Evolutionary conservation across 2,888 invertebrate species (phyloP).

Genomic region (Drosophila merina): DNA sequence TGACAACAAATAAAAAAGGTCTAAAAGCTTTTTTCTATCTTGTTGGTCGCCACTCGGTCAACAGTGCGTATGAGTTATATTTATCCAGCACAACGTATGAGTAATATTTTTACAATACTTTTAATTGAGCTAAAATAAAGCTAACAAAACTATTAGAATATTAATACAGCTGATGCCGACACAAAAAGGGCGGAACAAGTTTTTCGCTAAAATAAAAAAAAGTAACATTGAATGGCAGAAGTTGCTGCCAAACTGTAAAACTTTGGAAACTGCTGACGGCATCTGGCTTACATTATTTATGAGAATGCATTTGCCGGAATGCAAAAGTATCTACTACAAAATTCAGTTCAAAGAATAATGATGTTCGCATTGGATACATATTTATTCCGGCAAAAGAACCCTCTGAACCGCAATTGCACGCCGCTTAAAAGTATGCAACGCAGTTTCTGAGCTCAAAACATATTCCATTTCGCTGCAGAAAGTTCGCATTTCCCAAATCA

Average conservation of each 20-base stretch:
- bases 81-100: neutral
- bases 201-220: neutral
- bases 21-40: neutral
- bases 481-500: neutral
- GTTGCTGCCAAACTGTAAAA: neutral
- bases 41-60: neutral
- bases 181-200: neutral
- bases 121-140: neutral
- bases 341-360: neutral
- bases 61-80: neutral
- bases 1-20: neutral
- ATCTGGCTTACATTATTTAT: slow-evolving; percentile 3
- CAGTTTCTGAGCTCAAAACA: neutral
- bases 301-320: neutral
- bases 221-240: neutral
- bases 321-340: neutral
- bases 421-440: neutral
- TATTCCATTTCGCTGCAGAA: neutral
- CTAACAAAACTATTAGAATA: neutral
- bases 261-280: neutral
- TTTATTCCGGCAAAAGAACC: neutral
- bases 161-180: neutral
- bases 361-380: neutral
- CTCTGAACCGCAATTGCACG: neutral
- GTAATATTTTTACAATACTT: neutral